Conservation (phyloP, 2,113 vertebrate genomes). For the Hepsetus odoe region DNA sequence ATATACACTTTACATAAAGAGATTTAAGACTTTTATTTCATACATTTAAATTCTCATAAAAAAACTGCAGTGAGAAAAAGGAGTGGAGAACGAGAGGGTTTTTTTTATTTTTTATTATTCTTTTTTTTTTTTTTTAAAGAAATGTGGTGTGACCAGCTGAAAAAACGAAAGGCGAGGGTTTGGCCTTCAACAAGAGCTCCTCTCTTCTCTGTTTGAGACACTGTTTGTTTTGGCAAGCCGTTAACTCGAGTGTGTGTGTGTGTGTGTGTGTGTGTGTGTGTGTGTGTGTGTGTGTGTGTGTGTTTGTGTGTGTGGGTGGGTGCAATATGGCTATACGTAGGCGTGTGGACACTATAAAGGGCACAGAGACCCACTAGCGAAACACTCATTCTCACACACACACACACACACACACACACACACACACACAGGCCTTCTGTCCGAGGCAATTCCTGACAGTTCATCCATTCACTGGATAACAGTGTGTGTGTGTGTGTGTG, state of each 20-base stretch:
- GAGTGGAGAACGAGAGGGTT: no score
- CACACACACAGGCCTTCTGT: neutral
- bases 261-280: slow-evolving; percentile 25
- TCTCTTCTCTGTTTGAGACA: slow-evolving; percentile 51
- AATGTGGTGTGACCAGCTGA: neutral
- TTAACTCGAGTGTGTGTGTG: slow-evolving; percentile 33
- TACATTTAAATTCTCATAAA: no score
- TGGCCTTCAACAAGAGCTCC: slow-evolving; percentile 31
- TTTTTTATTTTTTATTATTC: no score
- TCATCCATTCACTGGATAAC: neutral
- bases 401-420: slow-evolving; percentile 5
- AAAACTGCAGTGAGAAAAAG: no score
- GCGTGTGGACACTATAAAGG: slow-evolving; percentile 24
- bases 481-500: slow-evolving; percentile 32
- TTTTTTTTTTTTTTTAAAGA: no score
- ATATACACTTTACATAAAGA: no score
- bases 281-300: slow-evolving; percentile 12
- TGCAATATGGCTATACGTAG: slow-evolving; percentile 23
- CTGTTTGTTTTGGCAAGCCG: slow-evolving; percentile 54
- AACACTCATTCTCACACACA: slow-evolving; percentile 42
- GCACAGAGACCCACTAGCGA: neutral
- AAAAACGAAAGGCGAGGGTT: neutral
- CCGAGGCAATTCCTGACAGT: neutral
- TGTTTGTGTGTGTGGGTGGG: slow-evolving; percentile 17
- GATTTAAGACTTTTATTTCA: no score